Conservation (phyloP, 2,113 vertebrate species). For the Dryoscopus gambensis region DNA sequence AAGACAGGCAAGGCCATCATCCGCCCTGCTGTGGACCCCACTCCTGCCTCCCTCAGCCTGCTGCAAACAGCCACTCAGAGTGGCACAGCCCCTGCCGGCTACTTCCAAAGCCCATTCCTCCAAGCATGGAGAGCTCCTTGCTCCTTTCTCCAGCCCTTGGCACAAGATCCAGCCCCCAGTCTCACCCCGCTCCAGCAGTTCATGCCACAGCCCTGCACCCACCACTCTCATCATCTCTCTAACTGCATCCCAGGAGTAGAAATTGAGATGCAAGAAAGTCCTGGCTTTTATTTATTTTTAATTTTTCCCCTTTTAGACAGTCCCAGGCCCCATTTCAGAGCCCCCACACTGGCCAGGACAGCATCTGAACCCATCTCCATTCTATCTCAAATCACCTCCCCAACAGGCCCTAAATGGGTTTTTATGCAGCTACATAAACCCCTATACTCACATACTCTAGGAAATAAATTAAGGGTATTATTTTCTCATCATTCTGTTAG, state of each 20-base stretch:
- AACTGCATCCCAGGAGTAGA: neutral
- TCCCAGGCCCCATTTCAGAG: neutral
- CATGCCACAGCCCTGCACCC: neutral
- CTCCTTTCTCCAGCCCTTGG: neutral
- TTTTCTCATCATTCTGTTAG: slow-evolving; percentile 9
- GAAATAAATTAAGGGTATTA: slow-evolving; percentile 35
- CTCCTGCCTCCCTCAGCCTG: neutral
- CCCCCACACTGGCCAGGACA: neutral
- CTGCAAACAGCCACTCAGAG: neutral
- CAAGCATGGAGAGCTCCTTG: neutral
- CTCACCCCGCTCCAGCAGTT: neutral
- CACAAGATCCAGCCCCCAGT: neutral
- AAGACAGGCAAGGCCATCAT: neutral
- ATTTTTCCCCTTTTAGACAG: neutral
- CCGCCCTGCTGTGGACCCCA: too few species aligned
- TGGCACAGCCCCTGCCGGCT: neutral
- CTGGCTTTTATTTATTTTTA: neutral
- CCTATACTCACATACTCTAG: neutral
- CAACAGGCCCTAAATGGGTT: neutral
- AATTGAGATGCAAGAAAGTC: neutral
- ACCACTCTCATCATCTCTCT: accelerated
- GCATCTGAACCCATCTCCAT: neutral
- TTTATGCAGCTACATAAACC: neutral
- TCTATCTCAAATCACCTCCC: neutral
- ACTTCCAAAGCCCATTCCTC: neutral